phyloP scores from a whole-genome alignment of 2,797 vertebrate genomes.

The Remorina albescens region DNA sequence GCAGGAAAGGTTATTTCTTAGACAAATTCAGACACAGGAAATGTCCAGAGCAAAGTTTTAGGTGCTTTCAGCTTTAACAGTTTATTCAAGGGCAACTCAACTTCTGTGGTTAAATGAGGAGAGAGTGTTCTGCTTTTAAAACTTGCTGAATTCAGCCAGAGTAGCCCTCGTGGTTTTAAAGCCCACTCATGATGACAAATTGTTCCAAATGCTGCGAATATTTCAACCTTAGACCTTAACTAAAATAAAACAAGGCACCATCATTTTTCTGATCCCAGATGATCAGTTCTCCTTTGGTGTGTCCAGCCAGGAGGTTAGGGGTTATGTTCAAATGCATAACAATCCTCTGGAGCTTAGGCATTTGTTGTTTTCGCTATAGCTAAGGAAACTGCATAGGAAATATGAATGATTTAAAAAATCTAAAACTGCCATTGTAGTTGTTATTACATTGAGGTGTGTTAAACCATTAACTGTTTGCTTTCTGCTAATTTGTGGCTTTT shows the following conservation, averaged over 20 bases:
- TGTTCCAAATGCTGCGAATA: slow-evolving; percentile 19
- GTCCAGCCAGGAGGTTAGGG: background rate
- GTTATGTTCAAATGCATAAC: background rate
- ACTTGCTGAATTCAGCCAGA: slow-evolving; percentile 36
- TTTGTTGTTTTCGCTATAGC: background rate
- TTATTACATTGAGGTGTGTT: background rate
- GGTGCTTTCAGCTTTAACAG: slow-evolving; percentile 18
- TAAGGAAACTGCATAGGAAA: background rate
- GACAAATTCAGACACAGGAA: slow-evolving; percentile 3
- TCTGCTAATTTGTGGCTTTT: background rate
- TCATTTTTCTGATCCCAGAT: background rate
- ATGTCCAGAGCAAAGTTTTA: slow-evolving; percentile 1
- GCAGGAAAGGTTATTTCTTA: background rate
- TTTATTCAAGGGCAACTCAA: slow-evolving; percentile 30
- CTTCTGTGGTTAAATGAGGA: slow-evolving; percentile 41
- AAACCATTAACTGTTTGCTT: background rate
- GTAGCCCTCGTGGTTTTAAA: slow-evolving; percentile 33
- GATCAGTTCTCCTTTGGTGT: background rate
- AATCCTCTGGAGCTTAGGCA: background rate
- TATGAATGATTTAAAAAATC: background rate
- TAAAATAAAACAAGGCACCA: background rate
- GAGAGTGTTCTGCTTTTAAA: slow-evolving; percentile 13
- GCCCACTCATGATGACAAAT: slow-evolving; percentile 31
- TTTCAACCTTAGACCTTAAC: background rate
- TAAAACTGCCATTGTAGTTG: background rate